Evolutionary conservation across 2,888 invertebrate species (phyloP).

Genomic region (Orgyia antiqua): DNA sequence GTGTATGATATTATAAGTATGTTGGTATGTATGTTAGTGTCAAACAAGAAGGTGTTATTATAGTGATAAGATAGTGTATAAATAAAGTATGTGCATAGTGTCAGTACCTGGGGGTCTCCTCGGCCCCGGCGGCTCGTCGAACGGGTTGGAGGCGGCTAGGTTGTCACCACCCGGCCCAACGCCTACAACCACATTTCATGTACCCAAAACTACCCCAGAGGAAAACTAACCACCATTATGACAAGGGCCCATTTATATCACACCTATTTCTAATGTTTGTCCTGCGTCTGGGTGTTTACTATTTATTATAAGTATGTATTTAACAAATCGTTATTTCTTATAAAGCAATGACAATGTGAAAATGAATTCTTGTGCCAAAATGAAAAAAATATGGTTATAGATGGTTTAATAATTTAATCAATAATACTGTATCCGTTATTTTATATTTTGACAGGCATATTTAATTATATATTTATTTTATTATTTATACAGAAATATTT

Average conservation of each 20-base stretch:
- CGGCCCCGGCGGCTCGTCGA: conserved; percentile 85
- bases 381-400: too few relatives aligned
- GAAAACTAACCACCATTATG: conserved; percentile 18
- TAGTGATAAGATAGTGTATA: conserved; percentile 39
- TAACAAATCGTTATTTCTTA: too few relatives aligned
- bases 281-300: too few relatives aligned
- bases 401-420: too few relatives aligned
- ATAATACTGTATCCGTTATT: not conserved
- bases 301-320: too few relatives aligned
- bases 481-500: too few relatives aligned
- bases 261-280: too few relatives aligned
- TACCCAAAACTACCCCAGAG: conserved; percentile 32
- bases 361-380: too few relatives aligned
- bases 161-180: conserved; percentile 81
- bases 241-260: conserved; percentile 4
- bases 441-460: not conserved
- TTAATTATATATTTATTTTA: too few relatives aligned
- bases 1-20: too few relatives aligned
- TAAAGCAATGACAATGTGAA: too few relatives aligned
- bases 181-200: conserved; percentile 64
- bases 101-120: conserved; percentile 72
- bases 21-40: too few relatives aligned
- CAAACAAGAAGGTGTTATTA: conserved; percentile 22
- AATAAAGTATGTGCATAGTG: conserved; percentile 43
- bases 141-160: conserved; percentile 91